phyloP scores from a whole-genome alignment of 2,113 vertebrate genomes.

The Nothoprocta pentlandii region DNA sequence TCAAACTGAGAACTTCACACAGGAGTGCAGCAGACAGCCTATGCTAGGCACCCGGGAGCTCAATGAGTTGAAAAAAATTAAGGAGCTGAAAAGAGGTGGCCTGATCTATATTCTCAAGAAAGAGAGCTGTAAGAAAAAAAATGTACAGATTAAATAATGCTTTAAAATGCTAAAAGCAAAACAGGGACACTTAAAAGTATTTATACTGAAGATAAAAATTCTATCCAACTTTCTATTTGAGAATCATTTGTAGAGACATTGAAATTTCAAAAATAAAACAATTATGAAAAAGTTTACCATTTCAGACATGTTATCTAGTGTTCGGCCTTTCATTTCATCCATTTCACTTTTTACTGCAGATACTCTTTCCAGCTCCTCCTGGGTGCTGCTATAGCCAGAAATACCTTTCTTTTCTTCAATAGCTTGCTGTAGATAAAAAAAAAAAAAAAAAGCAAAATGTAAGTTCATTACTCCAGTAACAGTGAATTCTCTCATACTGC shows the following conservation, averaged over 20 bases:
- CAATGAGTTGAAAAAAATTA: not conserved
- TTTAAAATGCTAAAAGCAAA: not conserved
- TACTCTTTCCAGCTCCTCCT: slow-evolving; percentile 94
- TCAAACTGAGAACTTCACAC: not conserved
- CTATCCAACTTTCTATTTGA: not conserved
- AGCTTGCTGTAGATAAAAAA: slow-evolving; percentile 81
- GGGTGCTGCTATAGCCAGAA: slow-evolving; percentile 92
- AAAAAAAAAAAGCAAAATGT: slow-evolving; percentile 24
- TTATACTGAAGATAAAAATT: not conserved
- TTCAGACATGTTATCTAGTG: slow-evolving; percentile 93
- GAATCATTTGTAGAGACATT: not conserved
- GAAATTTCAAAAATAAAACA: not conserved
- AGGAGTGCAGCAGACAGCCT: not conserved
- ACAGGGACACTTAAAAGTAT: not conserved
- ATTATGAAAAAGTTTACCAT: slow-evolving; percentile 83
- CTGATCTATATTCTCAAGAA: not conserved
- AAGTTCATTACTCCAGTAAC: not conserved
- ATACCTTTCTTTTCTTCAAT: slow-evolving; percentile 92
- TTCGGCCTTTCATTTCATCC: slow-evolving; percentile 93
- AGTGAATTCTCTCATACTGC: not conserved
- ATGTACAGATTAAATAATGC: not conserved
- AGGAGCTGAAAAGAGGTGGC: not conserved
- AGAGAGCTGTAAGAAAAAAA: not conserved
- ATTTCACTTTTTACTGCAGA: slow-evolving; percentile 96
- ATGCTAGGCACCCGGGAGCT: not conserved